phyloP scores from a whole-genome alignment of 2,797 vertebrate genomes.

The Melanitta fusca region DNA sequence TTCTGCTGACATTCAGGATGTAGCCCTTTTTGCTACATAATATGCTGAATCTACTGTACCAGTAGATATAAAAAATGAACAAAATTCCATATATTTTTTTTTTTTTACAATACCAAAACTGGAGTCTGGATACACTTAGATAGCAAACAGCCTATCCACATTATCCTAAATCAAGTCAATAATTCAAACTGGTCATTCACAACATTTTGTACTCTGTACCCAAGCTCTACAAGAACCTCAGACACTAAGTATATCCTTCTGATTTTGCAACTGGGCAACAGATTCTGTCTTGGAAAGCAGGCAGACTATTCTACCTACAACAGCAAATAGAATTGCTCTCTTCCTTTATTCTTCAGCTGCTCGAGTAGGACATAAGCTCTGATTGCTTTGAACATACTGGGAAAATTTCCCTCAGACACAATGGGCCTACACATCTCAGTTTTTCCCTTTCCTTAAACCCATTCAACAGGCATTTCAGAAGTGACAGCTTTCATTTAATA shows the following conservation, averaged over 20 bases:
- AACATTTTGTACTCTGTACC: not conserved
- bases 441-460: not conserved
- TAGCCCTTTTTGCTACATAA: not conserved
- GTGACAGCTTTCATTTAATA: not conserved
- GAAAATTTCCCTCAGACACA: not conserved
- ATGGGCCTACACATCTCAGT: fast-evolving
- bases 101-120: not conserved
- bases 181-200: not conserved
- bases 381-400: not conserved
- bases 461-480: not conserved
- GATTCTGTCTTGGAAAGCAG: not conserved
- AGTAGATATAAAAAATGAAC: not conserved
- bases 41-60: not conserved
- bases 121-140: not conserved
- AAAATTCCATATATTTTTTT: not conserved
- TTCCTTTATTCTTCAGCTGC: not conserved
- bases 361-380: not conserved
- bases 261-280: not conserved
- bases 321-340: not conserved
- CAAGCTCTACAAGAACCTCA: not conserved
- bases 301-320: not conserved
- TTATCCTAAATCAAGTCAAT: not conserved
- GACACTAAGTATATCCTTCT: not conserved
- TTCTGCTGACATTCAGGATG: not conserved
- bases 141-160: fast-evolving